A percentile compares a stretch with the other conserved stretches of the same genome.
These are phyloP conservation scores for Takifugu ocellatus DNA, from an alignment of 2,797 vertebrate species.

Conservation along the genomic window DNA sequence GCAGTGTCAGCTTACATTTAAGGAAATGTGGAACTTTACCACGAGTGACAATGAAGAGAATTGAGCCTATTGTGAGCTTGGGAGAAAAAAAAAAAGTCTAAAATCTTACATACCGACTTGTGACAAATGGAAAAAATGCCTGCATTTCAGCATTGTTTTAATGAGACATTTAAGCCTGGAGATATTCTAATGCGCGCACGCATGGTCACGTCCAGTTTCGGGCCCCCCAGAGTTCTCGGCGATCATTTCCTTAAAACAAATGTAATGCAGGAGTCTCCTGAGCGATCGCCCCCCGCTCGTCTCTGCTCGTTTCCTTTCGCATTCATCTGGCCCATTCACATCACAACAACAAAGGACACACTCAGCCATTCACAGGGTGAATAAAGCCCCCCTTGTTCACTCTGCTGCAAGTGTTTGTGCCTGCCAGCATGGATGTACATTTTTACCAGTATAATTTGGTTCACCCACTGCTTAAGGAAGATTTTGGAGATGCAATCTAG, in stretches of 20 bases:
- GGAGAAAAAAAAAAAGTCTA: not conserved
- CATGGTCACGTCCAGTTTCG: slow-evolving; percentile 22
- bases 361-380: slow-evolving; percentile 57
- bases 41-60: not conserved
- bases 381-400: slow-evolving; percentile 52
- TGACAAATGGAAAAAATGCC: not conserved
- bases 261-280: slow-evolving; percentile 52
- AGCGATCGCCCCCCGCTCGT: slow-evolving; percentile 25
- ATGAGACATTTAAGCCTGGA: slow-evolving; percentile 24
- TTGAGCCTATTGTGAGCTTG: not conserved
- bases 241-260: slow-evolving; percentile 58
- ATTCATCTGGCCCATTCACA: slow-evolving; percentile 60
- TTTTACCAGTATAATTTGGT: slow-evolving; percentile 45
- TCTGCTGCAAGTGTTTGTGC: slow-evolving; percentile 39
- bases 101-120: not conserved
- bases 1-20: not conserved
- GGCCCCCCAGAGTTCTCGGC: slow-evolving; percentile 22
- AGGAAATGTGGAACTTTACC: not conserved
- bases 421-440: slow-evolving; percentile 6
- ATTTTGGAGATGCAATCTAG: slow-evolving; percentile 36
- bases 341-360: slow-evolving; percentile 61
- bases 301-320: slow-evolving; percentile 34
- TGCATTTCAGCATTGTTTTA: slow-evolving; percentile 19
- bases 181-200: slow-evolving; percentile 8
- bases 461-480: slow-evolving; percentile 34